Evolutionary conservation across 2,797 vertebrate genomes (phyloP).

Genomic region (Oreochromis grahami): DNA sequence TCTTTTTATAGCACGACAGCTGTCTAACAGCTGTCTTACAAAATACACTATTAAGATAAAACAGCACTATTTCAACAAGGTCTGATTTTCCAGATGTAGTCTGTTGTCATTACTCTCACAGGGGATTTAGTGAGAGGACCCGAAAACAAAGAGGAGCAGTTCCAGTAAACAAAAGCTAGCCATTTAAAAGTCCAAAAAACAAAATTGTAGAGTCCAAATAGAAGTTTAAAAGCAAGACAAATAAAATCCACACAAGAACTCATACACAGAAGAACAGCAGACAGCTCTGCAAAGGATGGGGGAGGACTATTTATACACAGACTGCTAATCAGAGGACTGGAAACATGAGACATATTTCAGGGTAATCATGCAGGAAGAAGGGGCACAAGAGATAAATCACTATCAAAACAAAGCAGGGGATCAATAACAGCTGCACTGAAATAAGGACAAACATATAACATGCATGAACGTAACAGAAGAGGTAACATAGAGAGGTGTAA

Average conservation of each 20-base stretch:
- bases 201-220: fast-evolving
- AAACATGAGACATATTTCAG: neutral
- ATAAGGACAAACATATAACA: neutral
- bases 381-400: neutral
- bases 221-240: neutral
- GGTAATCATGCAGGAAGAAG: neutral
- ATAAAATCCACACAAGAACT: neutral
- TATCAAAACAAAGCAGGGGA: neutral
- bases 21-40: neutral
- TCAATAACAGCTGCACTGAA: neutral
- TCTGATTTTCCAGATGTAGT: neutral
- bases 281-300: neutral
- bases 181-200: neutral
- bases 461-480: neutral
- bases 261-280: neutral
- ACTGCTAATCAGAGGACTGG: neutral
- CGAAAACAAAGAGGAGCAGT: neutral
- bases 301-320: neutral
- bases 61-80: neutral
- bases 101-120: neutral
- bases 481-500: neutral
- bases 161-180: neutral
- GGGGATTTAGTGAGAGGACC: neutral
- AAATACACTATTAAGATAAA: neutral
- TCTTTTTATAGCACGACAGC: fast-evolving